phyloP scores from a whole-genome alignment of 2,888 invertebrate species.

The Cryptocephalus moraei region DNA sequence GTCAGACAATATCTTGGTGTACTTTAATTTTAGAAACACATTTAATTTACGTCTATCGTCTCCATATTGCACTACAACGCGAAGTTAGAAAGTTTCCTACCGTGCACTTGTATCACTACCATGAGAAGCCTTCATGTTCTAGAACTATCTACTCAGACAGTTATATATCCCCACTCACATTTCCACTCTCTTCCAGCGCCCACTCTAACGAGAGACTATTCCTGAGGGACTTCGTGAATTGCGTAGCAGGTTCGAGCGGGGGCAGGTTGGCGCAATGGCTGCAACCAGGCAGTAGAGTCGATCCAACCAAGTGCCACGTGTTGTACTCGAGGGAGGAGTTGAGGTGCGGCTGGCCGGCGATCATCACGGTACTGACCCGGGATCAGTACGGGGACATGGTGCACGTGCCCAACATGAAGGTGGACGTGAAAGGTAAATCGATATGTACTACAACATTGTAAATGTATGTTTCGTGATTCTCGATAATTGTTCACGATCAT shows the following conservation, averaged over 20 bases:
- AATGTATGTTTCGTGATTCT: too few relatives aligned
- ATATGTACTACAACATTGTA: neutral
- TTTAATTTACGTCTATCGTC: too few relatives aligned
- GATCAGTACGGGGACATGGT: slow-evolving; percentile 87
- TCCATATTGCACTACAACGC: too few relatives aligned
- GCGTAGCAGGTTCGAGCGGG: slow-evolving; percentile 72
- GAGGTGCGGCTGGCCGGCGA: slow-evolving; percentile 75
- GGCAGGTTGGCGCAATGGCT: slow-evolving; percentile 91
- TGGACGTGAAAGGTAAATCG: slow-evolving; percentile 46
- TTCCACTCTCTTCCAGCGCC: slow-evolving; percentile 44
- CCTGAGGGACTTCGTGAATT: slow-evolving; percentile 83
- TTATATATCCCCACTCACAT: too few relatives aligned
- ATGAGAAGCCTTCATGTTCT: too few relatives aligned
- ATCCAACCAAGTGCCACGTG: slow-evolving; percentile 79
- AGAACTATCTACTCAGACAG: too few relatives aligned
- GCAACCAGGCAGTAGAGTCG: slow-evolving; percentile 85
- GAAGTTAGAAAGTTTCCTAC: too few relatives aligned
- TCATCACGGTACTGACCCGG: slow-evolving; percentile 68
- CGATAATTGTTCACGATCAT: too few relatives aligned
- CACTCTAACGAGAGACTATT: slow-evolving; percentile 89
- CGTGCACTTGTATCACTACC: too few relatives aligned
- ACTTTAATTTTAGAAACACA: too few relatives aligned
- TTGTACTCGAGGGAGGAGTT: slow-evolving; percentile 60
- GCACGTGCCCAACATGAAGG: slow-evolving; percentile 74
- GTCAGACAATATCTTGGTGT: too few relatives aligned